phyloP scores from a whole-genome alignment of 92 coral and sea anemone genomes.

The Meandrina meandrites region DNA sequence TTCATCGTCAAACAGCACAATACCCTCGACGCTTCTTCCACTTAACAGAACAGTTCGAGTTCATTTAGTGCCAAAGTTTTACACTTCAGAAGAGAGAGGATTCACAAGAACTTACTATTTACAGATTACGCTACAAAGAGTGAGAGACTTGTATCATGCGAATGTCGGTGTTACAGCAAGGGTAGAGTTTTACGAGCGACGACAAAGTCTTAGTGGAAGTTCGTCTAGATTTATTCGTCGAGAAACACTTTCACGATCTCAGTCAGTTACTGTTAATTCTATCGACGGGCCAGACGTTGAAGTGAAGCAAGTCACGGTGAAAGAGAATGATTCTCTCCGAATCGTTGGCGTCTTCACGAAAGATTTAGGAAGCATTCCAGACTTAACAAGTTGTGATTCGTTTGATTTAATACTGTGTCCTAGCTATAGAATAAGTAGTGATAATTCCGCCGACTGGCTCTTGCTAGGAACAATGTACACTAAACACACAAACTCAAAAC shows the following conservation, averaged over 20 bases:
- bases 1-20: neutral
- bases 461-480: conserved; percentile 81
- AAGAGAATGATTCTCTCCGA: conserved; percentile 54
- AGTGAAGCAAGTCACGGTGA: conserved; percentile 55
- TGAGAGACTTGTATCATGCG: neutral
- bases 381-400: conserved; percentile 50
- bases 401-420: conserved; percentile 83
- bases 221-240: neutral
- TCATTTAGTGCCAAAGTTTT: conserved; percentile 84
- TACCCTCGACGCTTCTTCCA: conserved; percentile 69
- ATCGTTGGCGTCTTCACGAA: conserved; percentile 54
- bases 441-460: conserved; percentile 55
- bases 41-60: conserved; percentile 57
- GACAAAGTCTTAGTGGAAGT: neutral
- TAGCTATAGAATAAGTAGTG: conserved; percentile 33
- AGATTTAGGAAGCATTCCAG: conserved; percentile 11
- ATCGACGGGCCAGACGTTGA: conserved; percentile 47
- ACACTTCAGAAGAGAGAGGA: conserved; percentile 72
- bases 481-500: conserved; percentile 53
- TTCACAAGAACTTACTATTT: conserved; percentile 59
- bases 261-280: conserved; percentile 37
- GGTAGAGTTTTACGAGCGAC: conserved; percentile 58
- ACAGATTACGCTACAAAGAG: conserved; percentile 42
- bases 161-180: conserved; percentile 35
- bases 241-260: neutral